Percentiles rank a stretch among this genome's conserved stretches.
Conservation (phyloP, 2,113 vertebrate species). For the Pan paniscus region DNA sequence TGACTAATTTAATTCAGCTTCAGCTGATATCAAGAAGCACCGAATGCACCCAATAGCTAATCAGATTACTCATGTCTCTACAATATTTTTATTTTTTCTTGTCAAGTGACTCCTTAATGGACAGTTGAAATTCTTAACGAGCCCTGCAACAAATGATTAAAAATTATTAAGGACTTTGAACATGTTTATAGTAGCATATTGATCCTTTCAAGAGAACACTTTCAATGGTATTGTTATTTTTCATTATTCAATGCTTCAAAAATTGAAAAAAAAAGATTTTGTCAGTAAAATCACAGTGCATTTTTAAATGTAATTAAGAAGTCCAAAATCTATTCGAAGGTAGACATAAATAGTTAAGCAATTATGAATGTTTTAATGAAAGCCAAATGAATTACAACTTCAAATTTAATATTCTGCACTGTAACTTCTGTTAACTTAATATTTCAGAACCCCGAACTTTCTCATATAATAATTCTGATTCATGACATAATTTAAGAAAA, state of each 20-base stretch:
- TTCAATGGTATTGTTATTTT: background rate
- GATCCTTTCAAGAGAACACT: background rate
- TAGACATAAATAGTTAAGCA: background rate
- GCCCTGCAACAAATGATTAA: background rate
- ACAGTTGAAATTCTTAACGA: background rate
- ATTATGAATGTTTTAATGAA: background rate
- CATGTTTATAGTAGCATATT: background rate
- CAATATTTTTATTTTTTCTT: background rate
- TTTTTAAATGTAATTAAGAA: background rate
- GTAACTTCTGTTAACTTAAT: background rate
- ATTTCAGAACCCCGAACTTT: background rate
- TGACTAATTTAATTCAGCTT: slow-evolving; percentile 68
- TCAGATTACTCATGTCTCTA: slow-evolving; percentile 39
- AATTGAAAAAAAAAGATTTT: background rate
- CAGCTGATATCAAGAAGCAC: slow-evolving; percentile 10
- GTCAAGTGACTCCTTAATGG: slow-evolving; percentile 22
- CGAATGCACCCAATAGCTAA: background rate
- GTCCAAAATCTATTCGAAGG: background rate
- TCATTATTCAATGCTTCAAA: background rate
- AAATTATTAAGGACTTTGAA: background rate
- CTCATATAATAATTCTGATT: background rate
- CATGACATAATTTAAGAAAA: background rate
- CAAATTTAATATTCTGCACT: background rate
- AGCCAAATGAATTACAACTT: background rate
- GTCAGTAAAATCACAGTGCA: background rate